Percentiles rank a stretch among this genome's conserved stretches.
Conservation (phyloP, 2,888 invertebrate species). For the Cephonodes hylas region DNA sequence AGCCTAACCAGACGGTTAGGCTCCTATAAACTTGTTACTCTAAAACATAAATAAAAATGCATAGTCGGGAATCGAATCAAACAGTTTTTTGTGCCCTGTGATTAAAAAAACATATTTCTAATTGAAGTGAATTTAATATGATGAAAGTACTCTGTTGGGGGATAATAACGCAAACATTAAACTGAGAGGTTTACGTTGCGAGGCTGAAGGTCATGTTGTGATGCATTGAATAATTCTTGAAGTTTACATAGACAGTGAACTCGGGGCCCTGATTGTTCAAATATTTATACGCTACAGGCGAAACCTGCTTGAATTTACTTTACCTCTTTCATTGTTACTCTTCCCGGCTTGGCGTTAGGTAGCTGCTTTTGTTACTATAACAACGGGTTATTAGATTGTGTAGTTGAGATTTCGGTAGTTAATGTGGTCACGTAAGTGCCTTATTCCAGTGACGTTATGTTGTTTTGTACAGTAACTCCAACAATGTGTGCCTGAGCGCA, state of each 20-base stretch:
- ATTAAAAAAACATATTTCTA: background rate
- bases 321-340: constrained; percentile 24
- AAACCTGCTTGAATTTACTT: constrained; percentile 25
- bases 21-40: too few species aligned
- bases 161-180: background rate
- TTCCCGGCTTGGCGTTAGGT: constrained; percentile 12
- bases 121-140: background rate
- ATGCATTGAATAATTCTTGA: constrained; percentile 40
- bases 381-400: constrained; percentile 12
- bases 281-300: constrained; percentile 36
- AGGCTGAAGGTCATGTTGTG: constrained; percentile 28
- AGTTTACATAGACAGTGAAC: constrained; percentile 30
- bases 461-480: background rate
- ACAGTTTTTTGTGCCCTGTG: too few species aligned
- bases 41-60: too few species aligned
- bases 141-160: background rate
- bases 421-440: background rate
- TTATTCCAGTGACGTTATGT: background rate
- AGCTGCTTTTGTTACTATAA: constrained; percentile 15
- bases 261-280: constrained; percentile 36
- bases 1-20: too few species aligned
- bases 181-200: constrained; percentile 10
- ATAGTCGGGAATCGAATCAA: too few species aligned
- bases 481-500: too few species aligned
- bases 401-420: background rate